These are phyloP conservation scores for Diplodus puntazzo DNA, from an alignment of 2,797 vertebrate genomes.

Conservation along the genomic window DNA sequence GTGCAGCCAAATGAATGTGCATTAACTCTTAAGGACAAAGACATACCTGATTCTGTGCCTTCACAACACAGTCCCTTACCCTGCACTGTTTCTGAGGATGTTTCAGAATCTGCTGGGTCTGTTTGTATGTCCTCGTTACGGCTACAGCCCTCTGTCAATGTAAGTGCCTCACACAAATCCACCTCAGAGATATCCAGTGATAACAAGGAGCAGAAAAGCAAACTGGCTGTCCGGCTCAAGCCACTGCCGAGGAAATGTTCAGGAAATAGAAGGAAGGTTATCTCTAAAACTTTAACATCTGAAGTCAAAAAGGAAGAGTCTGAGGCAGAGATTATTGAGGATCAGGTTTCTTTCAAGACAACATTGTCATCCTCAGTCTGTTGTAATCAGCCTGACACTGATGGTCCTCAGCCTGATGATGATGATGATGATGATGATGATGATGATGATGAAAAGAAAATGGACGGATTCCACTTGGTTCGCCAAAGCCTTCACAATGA, in stretches of 20 bases:
- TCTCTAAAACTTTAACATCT: neutral
- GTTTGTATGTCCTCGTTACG: neutral
- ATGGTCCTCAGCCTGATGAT: constrained; percentile 14
- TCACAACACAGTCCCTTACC: constrained; percentile 19
- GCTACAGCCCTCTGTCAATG: constrained; percentile 16
- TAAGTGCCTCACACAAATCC: constrained; percentile 56
- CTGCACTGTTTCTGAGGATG: constrained; percentile 7
- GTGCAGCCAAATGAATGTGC: constrained; percentile 34
- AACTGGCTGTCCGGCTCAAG: neutral
- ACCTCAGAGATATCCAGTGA: constrained; percentile 1
- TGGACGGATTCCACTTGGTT: neutral
- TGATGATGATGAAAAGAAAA: neutral
- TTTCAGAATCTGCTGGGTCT: constrained; percentile 27
- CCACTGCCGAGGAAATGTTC: constrained; percentile 31
- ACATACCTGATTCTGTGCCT: constrained; percentile 53
- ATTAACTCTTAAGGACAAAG: constrained; percentile 33
- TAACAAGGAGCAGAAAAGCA: constrained; percentile 18
- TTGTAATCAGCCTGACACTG: constrained; percentile 7
- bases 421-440: neutral
- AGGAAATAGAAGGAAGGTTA: constrained; percentile 28
- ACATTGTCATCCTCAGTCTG: constrained; percentile 13
- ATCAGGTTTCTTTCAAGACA: constrained; percentile 21
- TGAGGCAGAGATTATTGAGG: neutral
- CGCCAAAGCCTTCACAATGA: constrained; percentile 37
- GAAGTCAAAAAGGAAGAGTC: constrained; percentile 9